These are phyloP conservation scores for Siderastrea radians DNA, from an alignment of 92 coral and sea anemone species.

Conservation along the genomic window DNA sequence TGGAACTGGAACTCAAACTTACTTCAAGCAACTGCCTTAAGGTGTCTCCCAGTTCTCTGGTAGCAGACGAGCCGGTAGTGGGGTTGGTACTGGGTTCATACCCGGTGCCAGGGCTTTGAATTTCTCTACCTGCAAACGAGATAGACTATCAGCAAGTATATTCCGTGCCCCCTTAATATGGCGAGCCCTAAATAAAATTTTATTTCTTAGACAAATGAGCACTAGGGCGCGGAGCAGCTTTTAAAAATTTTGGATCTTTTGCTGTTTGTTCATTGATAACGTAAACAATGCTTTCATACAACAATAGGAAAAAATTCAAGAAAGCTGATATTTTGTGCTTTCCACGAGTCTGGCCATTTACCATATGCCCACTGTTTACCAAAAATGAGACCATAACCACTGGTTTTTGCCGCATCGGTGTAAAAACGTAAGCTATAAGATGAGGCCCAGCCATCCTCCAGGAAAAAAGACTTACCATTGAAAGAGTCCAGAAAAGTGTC, in stretches of 20 bases:
- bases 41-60: conserved; percentile 56
- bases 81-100: conserved; percentile 33
- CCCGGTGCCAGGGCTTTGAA: conserved; percentile 45
- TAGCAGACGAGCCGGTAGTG: conserved; percentile 27
- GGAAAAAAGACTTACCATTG: conserved; percentile 56
- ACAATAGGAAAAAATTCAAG: conserved; percentile 65
- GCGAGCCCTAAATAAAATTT: conserved; percentile 45
- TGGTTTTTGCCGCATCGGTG: conserved; percentile 14
- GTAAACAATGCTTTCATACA: not conserved
- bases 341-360: no score
- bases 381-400: not conserved
- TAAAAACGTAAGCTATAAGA: conserved; percentile 18
- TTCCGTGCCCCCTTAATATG: conserved; percentile 48
- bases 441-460: conserved; percentile 42
- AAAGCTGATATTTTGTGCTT: conserved; percentile 23
- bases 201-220: conserved; percentile 38
- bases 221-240: conserved; percentile 44
- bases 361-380: no score
- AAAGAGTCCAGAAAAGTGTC: conserved; percentile 31
- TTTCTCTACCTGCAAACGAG: conserved; percentile 61
- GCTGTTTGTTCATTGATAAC: no score
- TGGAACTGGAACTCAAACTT: conserved; percentile 7
- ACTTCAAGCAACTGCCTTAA: conserved; percentile 23
- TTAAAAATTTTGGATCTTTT: not conserved
- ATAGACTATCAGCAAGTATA: conserved; percentile 46